phyloP scores from a whole-genome alignment of 2,797 vertebrate species.

The Pangasius sanitwongsei region DNA sequence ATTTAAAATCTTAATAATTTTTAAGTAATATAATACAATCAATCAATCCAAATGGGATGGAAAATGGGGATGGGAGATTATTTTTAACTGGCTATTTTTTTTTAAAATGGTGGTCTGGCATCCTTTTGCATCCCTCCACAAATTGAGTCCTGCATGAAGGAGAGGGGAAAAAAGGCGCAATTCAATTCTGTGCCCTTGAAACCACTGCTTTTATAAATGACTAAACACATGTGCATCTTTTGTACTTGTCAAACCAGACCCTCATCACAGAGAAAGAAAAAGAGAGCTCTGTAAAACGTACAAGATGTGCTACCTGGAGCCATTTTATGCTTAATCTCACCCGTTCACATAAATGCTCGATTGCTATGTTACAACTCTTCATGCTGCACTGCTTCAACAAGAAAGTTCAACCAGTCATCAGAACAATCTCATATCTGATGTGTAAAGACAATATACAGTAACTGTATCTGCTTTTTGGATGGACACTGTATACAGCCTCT shows the following conservation, averaged over 20 bases:
- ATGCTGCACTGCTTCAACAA: not conserved
- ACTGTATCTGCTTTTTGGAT: conserved; percentile 1
- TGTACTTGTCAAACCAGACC: not conserved
- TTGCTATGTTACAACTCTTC: not conserved
- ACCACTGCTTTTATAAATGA: not conserved
- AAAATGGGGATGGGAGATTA: not conserved
- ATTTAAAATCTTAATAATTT: not conserved
- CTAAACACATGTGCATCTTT: not conserved
- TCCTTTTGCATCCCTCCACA: not conserved
- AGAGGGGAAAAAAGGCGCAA: not conserved
- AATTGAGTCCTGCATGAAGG: not conserved
- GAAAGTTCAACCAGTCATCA: not conserved
- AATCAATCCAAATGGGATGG: not conserved
- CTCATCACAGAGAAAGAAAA: not conserved
- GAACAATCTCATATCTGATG: not conserved
- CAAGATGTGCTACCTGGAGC: not conserved
- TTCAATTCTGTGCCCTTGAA: conserved; percentile 26
- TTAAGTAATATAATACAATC: not conserved
- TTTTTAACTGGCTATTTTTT: not conserved
- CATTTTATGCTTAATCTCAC: not conserved
- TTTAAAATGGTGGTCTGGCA: not conserved
- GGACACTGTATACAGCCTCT: not conserved
- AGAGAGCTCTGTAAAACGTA: not conserved
- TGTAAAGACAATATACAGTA: not conserved
- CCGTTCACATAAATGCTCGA: not conserved